phyloP scores from a whole-genome alignment of 2,797 vertebrate genomes.

The Salarias fasciatus region DNA sequence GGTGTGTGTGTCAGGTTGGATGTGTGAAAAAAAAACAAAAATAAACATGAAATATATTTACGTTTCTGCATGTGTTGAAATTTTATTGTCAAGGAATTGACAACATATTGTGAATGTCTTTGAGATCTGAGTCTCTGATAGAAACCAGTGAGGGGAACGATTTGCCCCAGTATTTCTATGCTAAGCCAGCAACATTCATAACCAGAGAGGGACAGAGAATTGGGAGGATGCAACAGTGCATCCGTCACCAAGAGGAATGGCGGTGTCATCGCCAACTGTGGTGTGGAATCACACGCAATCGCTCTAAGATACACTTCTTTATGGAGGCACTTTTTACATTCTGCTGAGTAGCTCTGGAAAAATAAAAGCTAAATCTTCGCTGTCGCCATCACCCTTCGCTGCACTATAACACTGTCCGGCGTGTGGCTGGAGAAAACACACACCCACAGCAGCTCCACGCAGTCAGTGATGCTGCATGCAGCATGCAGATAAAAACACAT shows the following conservation, averaged over 20 bases:
- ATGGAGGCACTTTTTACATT: constrained; percentile 81
- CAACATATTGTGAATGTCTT: constrained; percentile 8
- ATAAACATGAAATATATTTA: constrained; percentile 14
- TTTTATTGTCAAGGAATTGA: not conserved
- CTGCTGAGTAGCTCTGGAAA: constrained; percentile 82
- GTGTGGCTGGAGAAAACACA: constrained; percentile 41
- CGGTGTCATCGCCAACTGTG: constrained; percentile 79
- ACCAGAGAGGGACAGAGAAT: constrained; percentile 65
- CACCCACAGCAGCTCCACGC: constrained; percentile 49
- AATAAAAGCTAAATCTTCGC: constrained; percentile 81
- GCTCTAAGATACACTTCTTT: constrained; percentile 80
- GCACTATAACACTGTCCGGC: constrained; percentile 74
- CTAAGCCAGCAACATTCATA: constrained; percentile 74
- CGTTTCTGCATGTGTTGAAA: not conserved
- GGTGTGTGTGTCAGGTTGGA: constrained; percentile 26
- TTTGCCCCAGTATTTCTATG: constrained; percentile 60
- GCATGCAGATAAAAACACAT: constrained; percentile 37
- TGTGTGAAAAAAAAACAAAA: constrained; percentile 26
- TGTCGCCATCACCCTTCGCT: constrained; percentile 70
- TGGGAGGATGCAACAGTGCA: constrained; percentile 75
- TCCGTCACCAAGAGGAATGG: constrained; percentile 82
- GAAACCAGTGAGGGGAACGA: constrained; percentile 43
- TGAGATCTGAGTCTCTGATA: constrained; percentile 19
- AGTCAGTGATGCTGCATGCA: constrained; percentile 47
- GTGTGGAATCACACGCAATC: constrained; percentile 80